Conservation (phyloP, 2,113 vertebrate species). For the Atractosteus spatula region DNA sequence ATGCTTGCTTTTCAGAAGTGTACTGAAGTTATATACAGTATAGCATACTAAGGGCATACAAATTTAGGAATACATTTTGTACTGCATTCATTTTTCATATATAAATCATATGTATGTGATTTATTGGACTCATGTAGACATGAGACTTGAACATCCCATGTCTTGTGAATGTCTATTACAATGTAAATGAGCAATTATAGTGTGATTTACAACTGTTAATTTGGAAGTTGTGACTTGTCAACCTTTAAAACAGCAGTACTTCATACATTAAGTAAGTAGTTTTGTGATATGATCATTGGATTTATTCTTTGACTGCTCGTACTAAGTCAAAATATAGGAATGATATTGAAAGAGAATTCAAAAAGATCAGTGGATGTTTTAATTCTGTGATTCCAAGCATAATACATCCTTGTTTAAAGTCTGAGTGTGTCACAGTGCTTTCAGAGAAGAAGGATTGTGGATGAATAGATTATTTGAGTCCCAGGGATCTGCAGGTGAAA, state of each 20-base stretch:
- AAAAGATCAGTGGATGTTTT: not conserved
- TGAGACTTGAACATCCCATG: too few relatives aligned
- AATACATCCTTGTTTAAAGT: slow-evolving; percentile 67
- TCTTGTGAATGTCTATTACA: not conserved
- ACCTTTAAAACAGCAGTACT: not conserved
- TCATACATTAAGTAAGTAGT: not conserved
- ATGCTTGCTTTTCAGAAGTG: slow-evolving; percentile 59
- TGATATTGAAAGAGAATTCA: not conserved
- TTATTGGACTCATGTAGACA: too few relatives aligned
- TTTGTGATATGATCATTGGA: not conserved
- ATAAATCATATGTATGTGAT: too few relatives aligned
- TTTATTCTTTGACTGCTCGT: not conserved
- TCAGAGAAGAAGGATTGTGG: slow-evolving; percentile 38
- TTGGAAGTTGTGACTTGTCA: not conserved
- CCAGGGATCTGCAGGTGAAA: slow-evolving; percentile 92
- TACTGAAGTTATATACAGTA: slow-evolving; percentile 19
- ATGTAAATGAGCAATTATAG: slow-evolving; percentile 3
- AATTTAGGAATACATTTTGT: not conserved
- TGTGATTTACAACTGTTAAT: not conserved
- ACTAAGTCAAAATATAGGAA: not conserved
- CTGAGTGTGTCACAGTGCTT: slow-evolving; percentile 33
- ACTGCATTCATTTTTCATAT: not conserved
- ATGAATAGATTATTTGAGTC: slow-evolving; percentile 75
- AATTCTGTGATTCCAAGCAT: slow-evolving; percentile 39
- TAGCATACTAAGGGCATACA: not conserved